Percentiles rank a stretch among this genome's conserved stretches.
These are phyloP conservation scores for Tympanoctomys barrerae DNA, from an alignment of 2,797 vertebrate genomes.

Conservation along the genomic window DNA sequence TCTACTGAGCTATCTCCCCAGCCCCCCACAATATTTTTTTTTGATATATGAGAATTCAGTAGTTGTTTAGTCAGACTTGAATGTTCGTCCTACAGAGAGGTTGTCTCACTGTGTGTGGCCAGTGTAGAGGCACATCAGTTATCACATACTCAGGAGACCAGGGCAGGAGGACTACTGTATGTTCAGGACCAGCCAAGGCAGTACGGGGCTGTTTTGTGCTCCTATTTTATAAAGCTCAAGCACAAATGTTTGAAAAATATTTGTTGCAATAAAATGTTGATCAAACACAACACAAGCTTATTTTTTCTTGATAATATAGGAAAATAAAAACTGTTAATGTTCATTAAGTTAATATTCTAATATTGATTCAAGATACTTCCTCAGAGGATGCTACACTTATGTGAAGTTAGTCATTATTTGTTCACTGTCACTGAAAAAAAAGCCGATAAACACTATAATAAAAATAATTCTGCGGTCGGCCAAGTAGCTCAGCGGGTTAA, in stretches of 20 bases:
- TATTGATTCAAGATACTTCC: slow-evolving; percentile 1
- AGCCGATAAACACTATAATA: slow-evolving; percentile 23
- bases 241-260: not conserved
- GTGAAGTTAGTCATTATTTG: slow-evolving; percentile 8
- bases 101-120: not conserved
- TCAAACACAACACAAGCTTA: not conserved
- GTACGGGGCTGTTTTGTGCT: not conserved
- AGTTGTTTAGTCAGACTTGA: not conserved
- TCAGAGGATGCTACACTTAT: not conserved
- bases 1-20: no score
- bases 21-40: not conserved
- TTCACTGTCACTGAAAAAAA: not conserved
- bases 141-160: not conserved
- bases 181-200: not conserved
- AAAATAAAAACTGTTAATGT: slow-evolving; percentile 4
- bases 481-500: no score
- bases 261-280: not conserved
- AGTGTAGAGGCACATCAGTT: not conserved
- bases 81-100: not conserved
- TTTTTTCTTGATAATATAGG: not conserved
- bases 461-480: not conserved
- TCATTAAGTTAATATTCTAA: not conserved
- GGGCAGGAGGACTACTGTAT: not conserved
- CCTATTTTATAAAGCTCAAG: not conserved
- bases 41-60: not conserved